Conservation (phyloP, 2,113 vertebrate genomes). For the Crotalus viridis region DNA sequence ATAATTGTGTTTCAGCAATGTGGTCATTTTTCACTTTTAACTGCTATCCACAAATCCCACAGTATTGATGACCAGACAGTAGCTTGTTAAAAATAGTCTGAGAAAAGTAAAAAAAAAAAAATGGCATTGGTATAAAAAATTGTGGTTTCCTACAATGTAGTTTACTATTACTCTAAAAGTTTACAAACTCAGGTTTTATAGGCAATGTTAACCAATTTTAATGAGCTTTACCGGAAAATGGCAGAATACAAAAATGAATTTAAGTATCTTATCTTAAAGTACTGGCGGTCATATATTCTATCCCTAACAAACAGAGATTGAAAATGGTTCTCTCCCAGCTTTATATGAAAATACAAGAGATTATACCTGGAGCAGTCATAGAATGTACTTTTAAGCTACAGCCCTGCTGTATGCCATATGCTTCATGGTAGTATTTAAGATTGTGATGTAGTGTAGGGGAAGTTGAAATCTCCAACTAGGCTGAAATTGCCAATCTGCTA, state of each 20-base stretch:
- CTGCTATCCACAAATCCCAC: background rate
- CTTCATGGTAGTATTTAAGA: background rate
- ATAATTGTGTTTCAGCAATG: slow-evolving; percentile 19
- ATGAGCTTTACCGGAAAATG: background rate
- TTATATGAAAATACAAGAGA: background rate
- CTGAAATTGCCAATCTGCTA: background rate
- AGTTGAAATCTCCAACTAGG: background rate
- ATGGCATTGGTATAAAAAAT: background rate
- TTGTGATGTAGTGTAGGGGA: background rate
- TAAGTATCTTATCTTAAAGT: background rate
- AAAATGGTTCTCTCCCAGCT: background rate
- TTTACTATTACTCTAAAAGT: background rate
- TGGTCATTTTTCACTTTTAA: slow-evolving; percentile 16
- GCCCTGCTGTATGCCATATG: background rate
- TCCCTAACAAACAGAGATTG: background rate
- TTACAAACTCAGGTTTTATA: background rate
- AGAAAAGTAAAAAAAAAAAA: background rate
- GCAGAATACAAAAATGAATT: background rate
- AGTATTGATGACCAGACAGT: background rate
- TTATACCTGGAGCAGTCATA: background rate
- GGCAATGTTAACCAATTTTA: too few species aligned
- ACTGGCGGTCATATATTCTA: background rate
- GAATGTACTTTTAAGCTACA: background rate
- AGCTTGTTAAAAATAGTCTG: background rate
- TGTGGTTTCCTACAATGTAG: background rate